These are phyloP conservation scores for Cantharis rustica DNA, from an alignment of 2,888 invertebrate genomes.

Conservation along the genomic window DNA sequence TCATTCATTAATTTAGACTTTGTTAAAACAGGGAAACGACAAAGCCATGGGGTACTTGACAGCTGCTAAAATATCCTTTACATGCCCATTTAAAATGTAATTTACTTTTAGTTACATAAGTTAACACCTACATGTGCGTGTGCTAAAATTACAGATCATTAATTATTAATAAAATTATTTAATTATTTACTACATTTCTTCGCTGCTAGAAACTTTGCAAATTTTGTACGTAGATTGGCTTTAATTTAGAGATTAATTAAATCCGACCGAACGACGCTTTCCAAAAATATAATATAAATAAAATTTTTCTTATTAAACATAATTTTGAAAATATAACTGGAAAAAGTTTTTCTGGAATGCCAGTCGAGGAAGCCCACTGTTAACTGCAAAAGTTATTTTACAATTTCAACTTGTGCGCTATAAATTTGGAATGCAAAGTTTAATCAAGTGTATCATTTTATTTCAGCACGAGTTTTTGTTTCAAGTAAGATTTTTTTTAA, in stretches of 20 bases:
- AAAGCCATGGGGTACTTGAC: slow-evolving; percentile 3
- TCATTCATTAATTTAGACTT: not conserved
- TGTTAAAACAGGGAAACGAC: slow-evolving; percentile 1
- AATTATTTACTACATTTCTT: not conserved
- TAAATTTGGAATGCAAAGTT: not conserved
- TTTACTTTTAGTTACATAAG: not conserved
- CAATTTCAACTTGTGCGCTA: not conserved
- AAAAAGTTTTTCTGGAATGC: not conserved
- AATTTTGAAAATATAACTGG: not conserved
- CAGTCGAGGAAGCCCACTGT: not conserved
- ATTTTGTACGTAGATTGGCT: not conserved
- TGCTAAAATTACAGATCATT: not conserved
- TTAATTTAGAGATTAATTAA: not conserved
- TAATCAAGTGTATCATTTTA: not conserved
- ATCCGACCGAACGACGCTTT: not conserved
- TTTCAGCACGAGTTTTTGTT: not conserved
- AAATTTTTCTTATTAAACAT: not conserved
- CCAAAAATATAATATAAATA: not conserved
- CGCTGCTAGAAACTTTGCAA: not conserved
- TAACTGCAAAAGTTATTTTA: not conserved
- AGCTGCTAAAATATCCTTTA: slow-evolving; percentile 3
- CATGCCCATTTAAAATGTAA: slow-evolving; percentile 3
- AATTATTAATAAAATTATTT: not conserved
- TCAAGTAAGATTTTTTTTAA: not conserved
- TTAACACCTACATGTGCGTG: not conserved